phyloP scores from a whole-genome alignment of 2,113 vertebrate genomes.

The Antennarius striatus region DNA sequence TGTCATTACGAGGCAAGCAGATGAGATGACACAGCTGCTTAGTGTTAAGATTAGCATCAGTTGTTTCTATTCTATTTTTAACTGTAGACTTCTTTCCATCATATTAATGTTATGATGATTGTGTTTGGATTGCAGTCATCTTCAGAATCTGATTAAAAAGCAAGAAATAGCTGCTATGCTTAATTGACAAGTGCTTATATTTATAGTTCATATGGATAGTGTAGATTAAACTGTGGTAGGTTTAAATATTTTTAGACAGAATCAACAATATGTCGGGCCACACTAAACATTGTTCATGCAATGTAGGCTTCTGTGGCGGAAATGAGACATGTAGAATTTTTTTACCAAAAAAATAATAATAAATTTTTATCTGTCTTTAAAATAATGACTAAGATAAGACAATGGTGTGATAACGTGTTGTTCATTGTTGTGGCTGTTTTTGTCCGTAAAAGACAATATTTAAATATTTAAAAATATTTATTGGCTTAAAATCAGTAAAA shows the following conservation, averaged over 20 bases:
- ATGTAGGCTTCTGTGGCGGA: constrained; percentile 1
- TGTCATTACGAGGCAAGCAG: not conserved
- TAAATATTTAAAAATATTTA: no score
- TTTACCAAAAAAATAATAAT: no score
- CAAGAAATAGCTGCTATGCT: constrained; percentile 3
- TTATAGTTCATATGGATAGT: constrained; percentile 16
- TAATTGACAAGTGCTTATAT: constrained; percentile 31
- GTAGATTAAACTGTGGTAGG: not conserved
- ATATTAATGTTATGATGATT: constrained; percentile 5
- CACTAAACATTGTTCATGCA: not conserved
- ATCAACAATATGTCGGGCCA: not conserved
- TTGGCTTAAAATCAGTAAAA: no score
- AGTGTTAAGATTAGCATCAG: not conserved
- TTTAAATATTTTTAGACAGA: constrained; percentile 23
- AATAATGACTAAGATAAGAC: no score
- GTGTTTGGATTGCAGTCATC: not conserved
- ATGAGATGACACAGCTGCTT: constrained; percentile 8
- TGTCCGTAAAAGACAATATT: no score
- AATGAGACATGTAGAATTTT: not conserved
- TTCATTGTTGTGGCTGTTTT: no score
- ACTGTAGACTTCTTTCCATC: not conserved
- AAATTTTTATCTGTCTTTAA: no score
- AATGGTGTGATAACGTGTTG: no score
- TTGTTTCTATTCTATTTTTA: not conserved
- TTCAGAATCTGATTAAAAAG: constrained; percentile 12